Conservation (phyloP, 2,113 vertebrate species). For the Recurvirostra avosetta region DNA sequence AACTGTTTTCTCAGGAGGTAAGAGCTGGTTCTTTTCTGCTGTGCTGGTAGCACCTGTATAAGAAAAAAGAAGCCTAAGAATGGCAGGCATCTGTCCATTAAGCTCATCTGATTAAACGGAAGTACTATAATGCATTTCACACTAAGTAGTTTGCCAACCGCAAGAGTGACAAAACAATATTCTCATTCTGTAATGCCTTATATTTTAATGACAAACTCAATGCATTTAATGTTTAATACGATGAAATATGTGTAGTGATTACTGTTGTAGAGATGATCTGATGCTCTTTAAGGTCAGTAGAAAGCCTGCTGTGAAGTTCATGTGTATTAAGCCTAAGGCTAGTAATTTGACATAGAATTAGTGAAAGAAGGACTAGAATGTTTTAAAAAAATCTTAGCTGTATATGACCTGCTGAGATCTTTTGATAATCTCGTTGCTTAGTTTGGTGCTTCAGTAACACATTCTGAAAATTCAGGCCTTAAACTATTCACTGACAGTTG, state of each 20-base stretch:
- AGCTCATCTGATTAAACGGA: neutral
- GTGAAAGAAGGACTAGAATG: neutral
- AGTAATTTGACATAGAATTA: neutral
- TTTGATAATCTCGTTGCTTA: neutral
- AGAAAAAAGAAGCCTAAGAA: neutral
- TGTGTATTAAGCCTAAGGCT: neutral
- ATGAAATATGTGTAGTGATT: neutral
- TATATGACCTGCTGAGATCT: neutral
- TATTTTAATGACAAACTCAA: neutral
- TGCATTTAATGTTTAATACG: neutral
- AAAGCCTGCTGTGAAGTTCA: neutral
- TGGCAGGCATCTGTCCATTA: neutral
- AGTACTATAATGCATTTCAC: neutral
- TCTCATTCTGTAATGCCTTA: neutral
- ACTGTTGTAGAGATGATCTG: neutral
- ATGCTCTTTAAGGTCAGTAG: neutral
- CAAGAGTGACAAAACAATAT: neutral
- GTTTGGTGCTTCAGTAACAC: neutral
- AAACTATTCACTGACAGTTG: neutral
- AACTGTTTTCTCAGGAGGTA: neutral
- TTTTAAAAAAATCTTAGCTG: neutral
- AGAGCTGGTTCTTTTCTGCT: neutral
- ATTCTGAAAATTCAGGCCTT: neutral
- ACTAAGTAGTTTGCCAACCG: neutral
- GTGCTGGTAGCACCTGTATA: neutral